Evolutionary conservation across 2,888 invertebrate genomes (phyloP).

Genomic region (Coremacera marginata): DNA sequence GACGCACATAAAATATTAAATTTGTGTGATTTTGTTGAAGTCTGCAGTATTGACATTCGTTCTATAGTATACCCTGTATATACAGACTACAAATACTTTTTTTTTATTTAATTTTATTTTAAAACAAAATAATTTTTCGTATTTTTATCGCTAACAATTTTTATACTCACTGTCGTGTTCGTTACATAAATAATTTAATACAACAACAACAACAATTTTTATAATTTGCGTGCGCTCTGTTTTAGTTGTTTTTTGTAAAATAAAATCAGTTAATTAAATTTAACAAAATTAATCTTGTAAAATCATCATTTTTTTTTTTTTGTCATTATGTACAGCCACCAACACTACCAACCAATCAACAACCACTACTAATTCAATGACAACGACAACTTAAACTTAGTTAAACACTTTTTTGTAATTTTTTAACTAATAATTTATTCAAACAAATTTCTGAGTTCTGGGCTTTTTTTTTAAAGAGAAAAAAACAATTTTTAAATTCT

Average conservation of each 20-base stretch:
- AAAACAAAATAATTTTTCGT: slow-evolving; percentile 38
- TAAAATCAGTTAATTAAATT: slow-evolving; percentile 2
- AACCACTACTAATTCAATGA: neutral
- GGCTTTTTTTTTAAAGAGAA: slow-evolving; percentile 58
- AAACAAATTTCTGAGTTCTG: slow-evolving; percentile 67
- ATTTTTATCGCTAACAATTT: slow-evolving; percentile 42
- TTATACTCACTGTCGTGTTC: slow-evolving; percentile 34
- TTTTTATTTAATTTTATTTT: slow-evolving; percentile 48
- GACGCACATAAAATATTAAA: too few species aligned
- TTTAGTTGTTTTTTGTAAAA: slow-evolving; percentile 22
- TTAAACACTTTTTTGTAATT: neutral
- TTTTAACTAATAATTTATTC: slow-evolving; percentile 20
- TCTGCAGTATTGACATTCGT: neutral
- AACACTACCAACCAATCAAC: neutral
- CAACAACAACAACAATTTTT: neutral
- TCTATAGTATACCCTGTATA: neutral
- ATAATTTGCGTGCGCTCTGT: slow-evolving; percentile 32
- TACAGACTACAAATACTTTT: slow-evolving; percentile 13
- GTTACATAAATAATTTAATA: slow-evolving; percentile 11
- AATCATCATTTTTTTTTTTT: neutral
- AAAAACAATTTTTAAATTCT: slow-evolving; percentile 20
- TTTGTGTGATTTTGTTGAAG: too few species aligned
- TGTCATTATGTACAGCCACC: neutral
- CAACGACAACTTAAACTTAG: neutral
- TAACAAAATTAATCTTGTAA: slow-evolving; percentile 15